phyloP scores from a whole-genome alignment of 2,797 vertebrate species.

The Margarornis squamiger region DNA sequence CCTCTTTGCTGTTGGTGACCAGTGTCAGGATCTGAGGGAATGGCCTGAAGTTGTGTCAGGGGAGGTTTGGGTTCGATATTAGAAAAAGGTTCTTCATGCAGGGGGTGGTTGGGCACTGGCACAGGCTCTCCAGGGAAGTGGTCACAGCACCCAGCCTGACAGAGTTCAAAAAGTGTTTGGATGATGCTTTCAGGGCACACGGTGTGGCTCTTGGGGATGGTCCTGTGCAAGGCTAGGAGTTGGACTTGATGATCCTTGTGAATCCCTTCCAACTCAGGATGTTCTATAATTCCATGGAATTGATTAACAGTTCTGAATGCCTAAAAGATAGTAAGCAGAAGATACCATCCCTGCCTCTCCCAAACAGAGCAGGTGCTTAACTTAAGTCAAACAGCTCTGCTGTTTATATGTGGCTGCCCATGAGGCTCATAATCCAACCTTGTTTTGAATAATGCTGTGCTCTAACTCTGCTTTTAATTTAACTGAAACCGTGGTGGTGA shows the following conservation, averaged over 20 bases:
- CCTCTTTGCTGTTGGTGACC: background rate
- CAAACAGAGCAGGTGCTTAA: background rate
- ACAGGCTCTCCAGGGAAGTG: background rate
- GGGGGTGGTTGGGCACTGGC: background rate
- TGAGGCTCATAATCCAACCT: background rate
- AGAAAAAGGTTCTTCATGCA: background rate
- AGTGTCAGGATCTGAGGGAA: background rate
- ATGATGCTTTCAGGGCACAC: background rate
- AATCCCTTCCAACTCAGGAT: background rate
- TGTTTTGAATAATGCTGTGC: background rate
- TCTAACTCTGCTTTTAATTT: background rate
- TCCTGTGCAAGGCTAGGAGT: background rate
- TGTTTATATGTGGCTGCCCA: background rate
- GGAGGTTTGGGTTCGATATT: background rate
- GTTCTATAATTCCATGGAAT: background rate
- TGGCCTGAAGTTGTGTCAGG: background rate
- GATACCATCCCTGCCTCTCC: background rate
- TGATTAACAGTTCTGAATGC: background rate
- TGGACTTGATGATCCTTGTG: background rate
- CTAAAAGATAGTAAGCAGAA: background rate
- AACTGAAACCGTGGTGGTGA: background rate
- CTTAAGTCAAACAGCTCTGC: too few relatives aligned
- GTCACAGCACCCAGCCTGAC: background rate
- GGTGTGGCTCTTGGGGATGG: background rate
- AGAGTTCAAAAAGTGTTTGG: background rate